phyloP scores from a whole-genome alignment of 2,888 invertebrate genomes.

The Drosophila austrosaltans region DNA sequence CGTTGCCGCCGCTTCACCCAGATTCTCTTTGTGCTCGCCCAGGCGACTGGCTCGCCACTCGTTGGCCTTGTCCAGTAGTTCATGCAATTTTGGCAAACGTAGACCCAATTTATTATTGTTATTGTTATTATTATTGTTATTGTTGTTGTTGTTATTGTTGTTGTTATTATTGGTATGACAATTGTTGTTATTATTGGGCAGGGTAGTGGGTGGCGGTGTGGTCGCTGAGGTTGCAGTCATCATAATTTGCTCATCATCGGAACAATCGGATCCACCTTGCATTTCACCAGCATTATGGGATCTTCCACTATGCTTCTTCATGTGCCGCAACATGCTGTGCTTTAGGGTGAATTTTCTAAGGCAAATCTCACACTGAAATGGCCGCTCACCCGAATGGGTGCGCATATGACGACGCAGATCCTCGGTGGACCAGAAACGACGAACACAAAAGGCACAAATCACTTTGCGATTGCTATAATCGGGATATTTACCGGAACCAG shows the following conservation, averaged over 20 bases:
- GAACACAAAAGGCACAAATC: slow-evolving; percentile 95
- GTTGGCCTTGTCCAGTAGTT: slow-evolving; percentile 80
- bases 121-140: slow-evolving; percentile 30
- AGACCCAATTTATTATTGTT: slow-evolving; percentile 48
- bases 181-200: slow-evolving; percentile 24
- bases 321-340: slow-evolving; percentile 96
- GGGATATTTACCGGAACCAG: slow-evolving; percentile 90
- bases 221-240: slow-evolving; percentile 39
- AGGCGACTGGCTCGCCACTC: slow-evolving; percentile 79
- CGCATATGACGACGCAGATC: slow-evolving; percentile 96
- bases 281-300: slow-evolving; percentile 83
- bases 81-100: slow-evolving; percentile 80
- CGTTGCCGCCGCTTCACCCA: slow-evolving; percentile 57
- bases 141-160: slow-evolving; percentile 45
- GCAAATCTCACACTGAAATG: slow-evolving; percentile 96
- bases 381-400: slow-evolving; percentile 95
- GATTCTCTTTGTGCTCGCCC: slow-evolving; percentile 81
- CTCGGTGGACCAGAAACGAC: slow-evolving; percentile 97
- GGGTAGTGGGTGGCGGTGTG: slow-evolving; percentile 57
- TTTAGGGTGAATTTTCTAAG: slow-evolving; percentile 94
- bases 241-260: slow-evolving; percentile 82
- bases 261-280: slow-evolving; percentile 80
- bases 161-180: slow-evolving; percentile 46
- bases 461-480: slow-evolving; percentile 95
- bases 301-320: slow-evolving; percentile 92